Conservation (phyloP, 1,140 invertebrate species). For the Zophobas atratus region DNA sequence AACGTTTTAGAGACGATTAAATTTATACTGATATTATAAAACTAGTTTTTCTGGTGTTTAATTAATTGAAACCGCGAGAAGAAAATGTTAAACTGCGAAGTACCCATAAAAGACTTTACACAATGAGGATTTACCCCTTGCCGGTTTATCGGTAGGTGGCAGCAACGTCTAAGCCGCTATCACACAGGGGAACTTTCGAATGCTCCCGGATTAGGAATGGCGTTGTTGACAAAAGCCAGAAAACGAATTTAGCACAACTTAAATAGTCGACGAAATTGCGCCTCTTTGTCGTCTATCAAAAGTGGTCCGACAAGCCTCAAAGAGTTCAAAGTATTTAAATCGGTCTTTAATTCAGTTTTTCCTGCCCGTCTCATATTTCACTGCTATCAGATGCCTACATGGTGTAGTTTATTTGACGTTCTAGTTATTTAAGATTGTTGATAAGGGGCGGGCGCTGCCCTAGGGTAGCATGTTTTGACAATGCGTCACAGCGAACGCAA, state of each 20-base stretch:
- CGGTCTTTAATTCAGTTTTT: constrained; percentile 60
- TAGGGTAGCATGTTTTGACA: constrained; percentile 59
- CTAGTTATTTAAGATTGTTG: constrained; percentile 61
- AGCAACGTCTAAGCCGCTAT: too few species aligned
- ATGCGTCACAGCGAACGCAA: constrained; percentile 60
- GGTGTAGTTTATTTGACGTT: constrained; percentile 59
- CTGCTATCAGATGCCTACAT: constrained; percentile 58
- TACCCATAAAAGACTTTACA: too few species aligned
- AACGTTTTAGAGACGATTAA: constrained; percentile 8
- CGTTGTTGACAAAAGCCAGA: too few species aligned
- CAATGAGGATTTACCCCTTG: too few species aligned
- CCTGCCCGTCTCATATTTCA: constrained; percentile 59
- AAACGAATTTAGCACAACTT: background rate
- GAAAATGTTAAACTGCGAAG: too few species aligned
- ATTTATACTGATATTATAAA: background rate
- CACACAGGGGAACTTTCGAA: too few species aligned
- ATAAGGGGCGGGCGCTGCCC: constrained; percentile 52
- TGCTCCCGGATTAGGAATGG: too few species aligned
- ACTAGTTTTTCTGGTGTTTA: too few species aligned
- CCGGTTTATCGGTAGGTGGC: too few species aligned
- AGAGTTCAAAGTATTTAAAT: constrained; percentile 50
- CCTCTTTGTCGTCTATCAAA: background rate
- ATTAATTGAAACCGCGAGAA: too few species aligned
- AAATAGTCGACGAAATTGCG: background rate
- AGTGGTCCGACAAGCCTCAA: background rate